These are phyloP conservation scores for Aphaenogaster floridana DNA, from an alignment of 1,140 invertebrate species.

Conservation along the genomic window DNA sequence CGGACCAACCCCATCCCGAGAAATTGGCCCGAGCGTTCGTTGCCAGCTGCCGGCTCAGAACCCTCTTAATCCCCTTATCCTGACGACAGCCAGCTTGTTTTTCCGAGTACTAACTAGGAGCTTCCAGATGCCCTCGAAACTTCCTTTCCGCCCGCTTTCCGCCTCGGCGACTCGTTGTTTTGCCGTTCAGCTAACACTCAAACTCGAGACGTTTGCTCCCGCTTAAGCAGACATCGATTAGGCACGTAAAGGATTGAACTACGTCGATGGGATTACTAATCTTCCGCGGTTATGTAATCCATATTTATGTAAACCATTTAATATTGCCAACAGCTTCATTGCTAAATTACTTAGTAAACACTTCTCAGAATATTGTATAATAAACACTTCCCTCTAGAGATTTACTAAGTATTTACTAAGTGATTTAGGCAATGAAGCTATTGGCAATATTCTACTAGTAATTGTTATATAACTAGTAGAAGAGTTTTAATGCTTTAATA, in stretches of 20 bases:
- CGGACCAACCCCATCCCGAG: background rate
- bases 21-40: slow-evolving; percentile 32
- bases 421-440: no score
- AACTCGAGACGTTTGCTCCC: slow-evolving; percentile 23
- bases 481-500: background rate
- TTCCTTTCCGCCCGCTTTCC: slow-evolving; percentile 34
- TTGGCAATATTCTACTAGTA: background rate
- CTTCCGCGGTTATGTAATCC: background rate
- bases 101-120: slow-evolving; percentile 38
- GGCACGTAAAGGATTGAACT: slow-evolving; percentile 16
- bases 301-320: background rate
- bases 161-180: slow-evolving; percentile 4
- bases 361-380: background rate
- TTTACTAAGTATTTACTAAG: no score
- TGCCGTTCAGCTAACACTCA: slow-evolving; percentile 15
- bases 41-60: slow-evolving; percentile 33
- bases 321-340: background rate
- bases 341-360: background rate
- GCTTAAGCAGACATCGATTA: slow-evolving; percentile 19
- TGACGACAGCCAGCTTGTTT: slow-evolving; percentile 42
- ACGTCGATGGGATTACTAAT: background rate
- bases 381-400: no score
- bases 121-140: slow-evolving; percentile 33
- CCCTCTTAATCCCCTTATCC: slow-evolving; percentile 46
- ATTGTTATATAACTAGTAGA: background rate